These are phyloP conservation scores for Bombus superbus DNA, from an alignment of 1,140 invertebrate species.

Conservation along the genomic window DNA sequence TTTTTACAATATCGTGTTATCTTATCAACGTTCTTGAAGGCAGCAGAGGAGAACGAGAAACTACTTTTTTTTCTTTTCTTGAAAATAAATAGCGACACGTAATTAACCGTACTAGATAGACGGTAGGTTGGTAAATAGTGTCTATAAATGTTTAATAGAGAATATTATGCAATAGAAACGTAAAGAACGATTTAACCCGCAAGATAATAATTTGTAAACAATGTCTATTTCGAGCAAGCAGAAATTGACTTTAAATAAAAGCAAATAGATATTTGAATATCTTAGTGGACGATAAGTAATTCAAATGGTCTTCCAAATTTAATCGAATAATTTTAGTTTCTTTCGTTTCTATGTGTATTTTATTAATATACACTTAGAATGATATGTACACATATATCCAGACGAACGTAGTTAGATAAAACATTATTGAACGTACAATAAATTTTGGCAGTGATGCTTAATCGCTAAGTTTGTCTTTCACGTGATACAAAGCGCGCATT, in stretches of 20 bases:
- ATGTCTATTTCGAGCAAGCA: neutral
- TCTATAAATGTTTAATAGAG: neutral
- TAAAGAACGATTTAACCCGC: neutral
- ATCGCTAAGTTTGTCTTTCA: slow-evolving; percentile 13
- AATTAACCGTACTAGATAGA: neutral
- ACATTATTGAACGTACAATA: neutral
- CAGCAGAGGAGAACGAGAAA: neutral
- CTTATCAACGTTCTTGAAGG: neutral
- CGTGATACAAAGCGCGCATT: neutral
- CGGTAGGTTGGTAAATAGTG: neutral
- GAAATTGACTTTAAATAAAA: no score
- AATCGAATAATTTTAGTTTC: no score
- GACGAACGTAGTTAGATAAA: neutral
- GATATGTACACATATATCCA: neutral
- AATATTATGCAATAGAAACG: neutral
- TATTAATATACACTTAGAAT: no score
- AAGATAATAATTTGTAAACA: neutral
- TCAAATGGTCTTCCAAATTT: no score
- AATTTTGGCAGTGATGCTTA: neutral
- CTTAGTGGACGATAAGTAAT: no score
- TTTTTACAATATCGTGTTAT: neutral
- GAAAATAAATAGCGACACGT: neutral
- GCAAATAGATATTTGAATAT: neutral
- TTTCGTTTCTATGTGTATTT: no score
- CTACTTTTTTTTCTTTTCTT: no score